These are phyloP conservation scores for Ephialtes manifestator DNA, from an alignment of 2,888 invertebrate species.

Conservation along the genomic window DNA sequence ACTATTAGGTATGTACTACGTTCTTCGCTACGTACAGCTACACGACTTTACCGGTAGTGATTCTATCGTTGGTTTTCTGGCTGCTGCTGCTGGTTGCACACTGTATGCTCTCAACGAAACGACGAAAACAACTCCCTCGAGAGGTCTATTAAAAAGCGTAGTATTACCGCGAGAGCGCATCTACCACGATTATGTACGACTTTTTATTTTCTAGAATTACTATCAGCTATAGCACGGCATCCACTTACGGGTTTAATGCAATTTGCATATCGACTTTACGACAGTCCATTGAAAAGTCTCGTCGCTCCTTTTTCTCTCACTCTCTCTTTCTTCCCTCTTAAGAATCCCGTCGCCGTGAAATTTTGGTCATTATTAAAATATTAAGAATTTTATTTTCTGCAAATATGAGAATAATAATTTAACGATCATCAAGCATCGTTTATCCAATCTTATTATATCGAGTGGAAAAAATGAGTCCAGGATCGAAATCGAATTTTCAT, in stretches of 20 bases:
- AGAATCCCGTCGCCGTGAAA: not conserved
- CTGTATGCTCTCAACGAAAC: slow-evolving; percentile 55
- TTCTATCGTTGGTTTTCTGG: slow-evolving; percentile 45
- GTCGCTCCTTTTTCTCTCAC: not conserved
- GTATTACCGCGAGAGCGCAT: slow-evolving; percentile 13
- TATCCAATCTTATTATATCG: too few species aligned
- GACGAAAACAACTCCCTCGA: slow-evolving; percentile 13
- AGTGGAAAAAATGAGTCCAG: too few species aligned
- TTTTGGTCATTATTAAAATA: too few species aligned
- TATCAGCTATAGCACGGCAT: slow-evolving; percentile 8
- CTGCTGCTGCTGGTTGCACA: not conserved
- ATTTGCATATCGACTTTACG: slow-evolving; percentile 42
- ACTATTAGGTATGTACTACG: slow-evolving; percentile 38
- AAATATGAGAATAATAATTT: too few species aligned
- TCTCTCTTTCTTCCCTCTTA: too few species aligned
- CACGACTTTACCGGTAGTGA: slow-evolving; percentile 18
- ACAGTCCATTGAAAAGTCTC: slow-evolving; percentile 29
- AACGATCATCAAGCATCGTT: too few species aligned
- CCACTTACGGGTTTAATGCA: slow-evolving; percentile 20
- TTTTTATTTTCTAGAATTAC: slow-evolving; percentile 26
- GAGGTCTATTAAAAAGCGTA: slow-evolving; percentile 25
- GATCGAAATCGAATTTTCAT: too few species aligned
- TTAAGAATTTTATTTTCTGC: too few species aligned
- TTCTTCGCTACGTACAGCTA: not conserved
- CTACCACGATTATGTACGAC: slow-evolving; percentile 2